A percentile compares a stretch with the other conserved stretches of the same genome.
Conservation (phyloP, 1,140 invertebrate genomes). For the Lerema accius region DNA sequence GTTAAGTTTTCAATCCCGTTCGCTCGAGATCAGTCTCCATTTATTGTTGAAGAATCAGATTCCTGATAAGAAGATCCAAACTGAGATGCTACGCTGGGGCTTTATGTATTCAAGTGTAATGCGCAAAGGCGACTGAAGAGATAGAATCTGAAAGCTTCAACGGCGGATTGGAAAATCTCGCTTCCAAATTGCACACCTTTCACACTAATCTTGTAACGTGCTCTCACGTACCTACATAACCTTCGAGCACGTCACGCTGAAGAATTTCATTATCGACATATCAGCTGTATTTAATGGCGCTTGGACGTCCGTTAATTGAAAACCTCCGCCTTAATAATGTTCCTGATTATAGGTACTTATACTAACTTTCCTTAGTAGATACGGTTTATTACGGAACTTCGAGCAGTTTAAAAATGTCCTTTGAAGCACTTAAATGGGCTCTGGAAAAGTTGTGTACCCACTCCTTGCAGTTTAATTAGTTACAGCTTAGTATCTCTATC, state of each 20-base stretch:
- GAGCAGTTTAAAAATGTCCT: constrained; percentile 22
- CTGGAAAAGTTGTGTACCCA: constrained; percentile 19
- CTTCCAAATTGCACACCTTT: constrained; percentile 16
- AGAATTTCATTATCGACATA: constrained; percentile 38
- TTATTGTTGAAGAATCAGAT: constrained; percentile 57
- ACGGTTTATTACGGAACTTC: constrained; percentile 15
- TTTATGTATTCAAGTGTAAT: constrained; percentile 39
- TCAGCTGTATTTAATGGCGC: constrained; percentile 20
- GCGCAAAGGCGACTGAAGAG: constrained; percentile 29
- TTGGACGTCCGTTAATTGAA: constrained; percentile 19
- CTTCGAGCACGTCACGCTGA: constrained; percentile 11
- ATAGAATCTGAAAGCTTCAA: constrained; percentile 18
- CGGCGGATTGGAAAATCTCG: constrained; percentile 17
- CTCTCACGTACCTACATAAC: constrained; percentile 16
- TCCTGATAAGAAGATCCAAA: constrained; percentile 58
- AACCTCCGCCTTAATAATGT: constrained; percentile 18
- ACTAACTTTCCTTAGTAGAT: constrained; percentile 8
- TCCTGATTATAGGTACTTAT: constrained; percentile 1
- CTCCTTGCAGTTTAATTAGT: constrained; percentile 15
- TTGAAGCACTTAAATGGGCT: constrained; percentile 20
- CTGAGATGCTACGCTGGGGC: constrained; percentile 34
- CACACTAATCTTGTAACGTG: constrained; percentile 7
- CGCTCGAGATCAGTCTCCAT: constrained; percentile 56
- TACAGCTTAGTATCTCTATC: not conserved
- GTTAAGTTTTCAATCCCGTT: constrained; percentile 56